phyloP scores from a whole-genome alignment of 2,888 invertebrate species.

The Tachystola acroxantha region DNA sequence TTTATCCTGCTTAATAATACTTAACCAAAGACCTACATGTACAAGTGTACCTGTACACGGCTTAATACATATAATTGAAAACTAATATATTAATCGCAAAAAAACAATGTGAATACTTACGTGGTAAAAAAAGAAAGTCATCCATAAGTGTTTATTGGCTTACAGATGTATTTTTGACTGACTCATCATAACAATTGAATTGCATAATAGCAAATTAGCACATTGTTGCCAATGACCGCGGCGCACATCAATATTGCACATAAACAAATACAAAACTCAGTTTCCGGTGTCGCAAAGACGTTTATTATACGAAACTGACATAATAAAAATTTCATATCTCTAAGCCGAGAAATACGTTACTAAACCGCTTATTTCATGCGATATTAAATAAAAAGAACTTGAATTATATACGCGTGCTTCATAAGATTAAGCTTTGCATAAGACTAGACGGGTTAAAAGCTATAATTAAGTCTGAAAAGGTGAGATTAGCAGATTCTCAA shows the following conservation, averaged over 20 bases:
- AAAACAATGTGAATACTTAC: too few relatives aligned
- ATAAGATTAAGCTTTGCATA: constrained; percentile 37
- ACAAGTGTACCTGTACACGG: too few relatives aligned
- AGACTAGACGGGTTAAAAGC: constrained; percentile 25
- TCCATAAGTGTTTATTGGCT: constrained; percentile 15
- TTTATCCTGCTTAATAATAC: too few relatives aligned
- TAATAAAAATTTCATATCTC: constrained; percentile 16
- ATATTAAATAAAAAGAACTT: constrained; percentile 16
- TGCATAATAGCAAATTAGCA: constrained; percentile 30
- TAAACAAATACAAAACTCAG: constrained; percentile 22
- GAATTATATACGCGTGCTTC: constrained; percentile 11
- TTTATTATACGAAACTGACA: constrained; percentile 16
- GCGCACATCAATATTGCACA: constrained; percentile 19
- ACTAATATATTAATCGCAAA: too few relatives aligned
- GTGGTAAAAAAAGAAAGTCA: constrained; percentile 16
- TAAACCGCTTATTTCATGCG: constrained; percentile 24
- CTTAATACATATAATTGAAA: too few relatives aligned
- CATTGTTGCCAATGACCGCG: constrained; percentile 13
- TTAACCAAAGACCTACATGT: too few relatives aligned
- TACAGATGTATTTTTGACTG: constrained; percentile 14
- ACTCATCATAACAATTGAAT: constrained; percentile 34
- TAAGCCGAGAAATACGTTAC: constrained; percentile 10
- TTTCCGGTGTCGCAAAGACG: constrained; percentile 32
- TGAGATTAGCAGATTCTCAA: too few relatives aligned
- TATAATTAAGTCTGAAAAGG: constrained; percentile 10